Base-by-base conservation (phyloP, 1,140 invertebrate species). In the Tribolium castaneum region DNA sequence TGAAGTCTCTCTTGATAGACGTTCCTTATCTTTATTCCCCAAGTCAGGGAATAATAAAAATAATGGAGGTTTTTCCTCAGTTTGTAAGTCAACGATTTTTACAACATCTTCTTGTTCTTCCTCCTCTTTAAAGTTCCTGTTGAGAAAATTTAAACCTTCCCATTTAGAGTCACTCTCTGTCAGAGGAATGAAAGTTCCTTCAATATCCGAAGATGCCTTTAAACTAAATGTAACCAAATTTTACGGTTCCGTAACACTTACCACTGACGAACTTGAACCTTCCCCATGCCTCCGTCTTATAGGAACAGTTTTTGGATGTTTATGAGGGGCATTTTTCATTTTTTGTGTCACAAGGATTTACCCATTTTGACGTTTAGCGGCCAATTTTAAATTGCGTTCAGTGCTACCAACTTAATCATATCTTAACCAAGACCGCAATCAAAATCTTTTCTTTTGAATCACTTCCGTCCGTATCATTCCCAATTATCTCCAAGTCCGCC, bases 31-130 rank as follows among this genome's bases (percentile, higher is more conserved):
- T 22, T 72, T 30, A 4, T 50, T n/a, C 3, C 14, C 45, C 50
- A 72, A 72, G 16, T 72, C 70, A 19, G 70, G 70, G 19, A 72
- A 72, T 10, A 72, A 50, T 6, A 51, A 16, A 72, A 72, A 22
- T 19, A 72, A 39, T n/a, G 71, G 71, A 13, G 49, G 71, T 22
- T 66, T 66, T 12, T 66, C 59, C 6, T 66, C 30, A 35, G 25
- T 35, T 35, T 66, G 59, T 13, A 66, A 66, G 6, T 66, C 59
- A 4, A 14, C 12, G 4, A 66, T 13, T 35, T 35, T 66, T 12
- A 66, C 34, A 6, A 66, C 30, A 14, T 66, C 59, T n/a, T 66
- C 59, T 6, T 66, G n/a, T 39, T 66, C 59, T 3, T 66, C 59
- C 1, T 66, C 59, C 3, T 66, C 59, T 66, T 1, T n/a, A 22